phyloP scores from a whole-genome alignment of 2,797 vertebrate species.

The Heteromormyrus szaboi region DNA sequence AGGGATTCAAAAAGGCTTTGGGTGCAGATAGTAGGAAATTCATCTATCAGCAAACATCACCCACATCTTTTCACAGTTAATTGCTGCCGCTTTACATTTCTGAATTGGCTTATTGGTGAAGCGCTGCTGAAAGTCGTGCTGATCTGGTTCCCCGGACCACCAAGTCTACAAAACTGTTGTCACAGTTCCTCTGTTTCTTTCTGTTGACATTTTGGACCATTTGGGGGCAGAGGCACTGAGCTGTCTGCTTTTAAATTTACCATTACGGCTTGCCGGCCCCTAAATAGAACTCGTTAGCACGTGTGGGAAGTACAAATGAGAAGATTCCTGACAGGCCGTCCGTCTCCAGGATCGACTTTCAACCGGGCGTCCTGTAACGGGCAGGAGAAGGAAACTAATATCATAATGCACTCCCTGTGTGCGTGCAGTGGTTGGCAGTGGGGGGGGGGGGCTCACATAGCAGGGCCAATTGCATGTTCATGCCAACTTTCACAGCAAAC shows the following conservation, averaged over 20 bases:
- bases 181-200: neutral
- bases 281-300: slow-evolving; percentile 81
- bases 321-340: slow-evolving; percentile 73
- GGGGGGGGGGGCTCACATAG: neutral
- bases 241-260: slow-evolving; percentile 57
- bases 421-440: neutral
- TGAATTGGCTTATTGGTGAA: neutral
- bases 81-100: neutral
- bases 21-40: neutral
- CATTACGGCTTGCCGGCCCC: slow-evolving; percentile 54
- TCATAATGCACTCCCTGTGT: slow-evolving; percentile 57
- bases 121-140: neutral
- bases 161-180: neutral
- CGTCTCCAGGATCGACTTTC: slow-evolving; percentile 77
- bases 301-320: slow-evolving; percentile 74
- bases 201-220: neutral
- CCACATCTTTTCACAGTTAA: neutral
- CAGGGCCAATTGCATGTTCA: slow-evolving; percentile 43
- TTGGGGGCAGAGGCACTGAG: neutral
- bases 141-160: neutral
- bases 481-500: slow-evolving; percentile 39
- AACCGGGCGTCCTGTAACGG: slow-evolving; percentile 68
- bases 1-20: neutral
- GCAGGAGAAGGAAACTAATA: slow-evolving; percentile 67
- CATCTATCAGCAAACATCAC: neutral